phyloP scores from a whole-genome alignment of 2,888 invertebrate genomes.

The Drosophila pseudotalamancana region DNA sequence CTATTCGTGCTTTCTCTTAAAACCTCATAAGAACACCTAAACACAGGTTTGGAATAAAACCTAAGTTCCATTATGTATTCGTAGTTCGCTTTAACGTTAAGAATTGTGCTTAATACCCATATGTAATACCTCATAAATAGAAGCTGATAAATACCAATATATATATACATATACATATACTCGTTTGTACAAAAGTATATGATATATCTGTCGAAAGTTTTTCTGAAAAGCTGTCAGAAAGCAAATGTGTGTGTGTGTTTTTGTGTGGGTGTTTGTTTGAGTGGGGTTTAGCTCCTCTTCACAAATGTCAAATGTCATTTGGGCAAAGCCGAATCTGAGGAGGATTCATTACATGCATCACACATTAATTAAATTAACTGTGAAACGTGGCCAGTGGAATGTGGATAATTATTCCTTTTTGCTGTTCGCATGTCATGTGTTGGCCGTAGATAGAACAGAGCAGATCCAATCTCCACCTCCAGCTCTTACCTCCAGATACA shows the following conservation, averaged over 20 bases:
- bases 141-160: too few species aligned
- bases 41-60: too few species aligned
- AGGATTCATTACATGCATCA: slow-evolving; percentile 43
- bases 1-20: too few species aligned
- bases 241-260: not conserved
- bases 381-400: slow-evolving; percentile 43
- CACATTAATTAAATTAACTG: slow-evolving; percentile 72
- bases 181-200: not conserved
- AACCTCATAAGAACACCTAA: too few species aligned
- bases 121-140: too few species aligned
- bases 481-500: slow-evolving; percentile 8
- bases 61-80: too few species aligned
- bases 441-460: slow-evolving; percentile 47
- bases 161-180: not conserved
- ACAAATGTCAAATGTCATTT: slow-evolving; percentile 52
- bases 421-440: slow-evolving; percentile 64
- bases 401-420: slow-evolving; percentile 55
- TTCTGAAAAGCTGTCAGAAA: slow-evolving; percentile 10
- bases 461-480: too few species aligned
- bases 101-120: too few species aligned
- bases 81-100: too few species aligned
- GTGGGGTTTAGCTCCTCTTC: not conserved
- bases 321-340: slow-evolving; percentile 36
- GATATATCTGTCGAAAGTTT: slow-evolving; percentile 4
- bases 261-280: slow-evolving; percentile 1